Evolutionary conservation across 2,888 invertebrate species (phyloP).

Genomic region (Folsomia manolachei): DNA sequence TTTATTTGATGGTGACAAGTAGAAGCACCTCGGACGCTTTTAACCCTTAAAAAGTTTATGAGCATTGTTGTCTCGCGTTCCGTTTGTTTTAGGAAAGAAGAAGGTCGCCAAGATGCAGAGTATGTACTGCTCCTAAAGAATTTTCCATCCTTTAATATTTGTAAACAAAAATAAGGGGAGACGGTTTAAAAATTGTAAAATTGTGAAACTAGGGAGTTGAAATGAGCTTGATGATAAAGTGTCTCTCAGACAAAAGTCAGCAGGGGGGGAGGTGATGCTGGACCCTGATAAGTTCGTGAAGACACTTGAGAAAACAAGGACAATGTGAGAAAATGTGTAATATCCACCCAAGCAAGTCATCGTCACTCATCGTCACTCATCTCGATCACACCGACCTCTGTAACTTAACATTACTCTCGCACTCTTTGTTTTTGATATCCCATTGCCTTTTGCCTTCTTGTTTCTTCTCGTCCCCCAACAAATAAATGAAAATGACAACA

Average conservation of each 20-base stretch:
- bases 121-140: too few species aligned
- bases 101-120: neutral
- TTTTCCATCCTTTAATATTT: too few species aligned
- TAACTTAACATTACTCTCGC: too few species aligned
- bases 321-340: slow-evolving; percentile 36
- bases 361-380: slow-evolving; percentile 12
- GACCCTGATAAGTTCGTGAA: slow-evolving; percentile 32
- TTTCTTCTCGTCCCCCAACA: too few species aligned
- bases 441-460: too few species aligned
- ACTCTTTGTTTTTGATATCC: too few species aligned
- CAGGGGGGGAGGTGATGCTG: slow-evolving; percentile 27
- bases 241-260: slow-evolving; percentile 33
- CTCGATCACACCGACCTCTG: slow-evolving; percentile 6
- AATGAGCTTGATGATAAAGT: slow-evolving; percentile 30
- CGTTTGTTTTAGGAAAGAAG: neutral
- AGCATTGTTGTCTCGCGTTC: neutral
- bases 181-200: too few species aligned
- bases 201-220: slow-evolving; percentile 14
- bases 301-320: slow-evolving; percentile 33
- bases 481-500: too few species aligned
- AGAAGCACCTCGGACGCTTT: neutral
- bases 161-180: too few species aligned
- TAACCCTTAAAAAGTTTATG: neutral
- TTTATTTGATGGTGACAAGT: too few species aligned
- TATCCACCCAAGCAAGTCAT: slow-evolving; percentile 15